Percentiles rank a stretch among this genome's conserved stretches.
These are phyloP conservation scores for Drosophila pallidifrons DNA, from an alignment of 1,140 invertebrate species.

Conservation along the genomic window DNA sequence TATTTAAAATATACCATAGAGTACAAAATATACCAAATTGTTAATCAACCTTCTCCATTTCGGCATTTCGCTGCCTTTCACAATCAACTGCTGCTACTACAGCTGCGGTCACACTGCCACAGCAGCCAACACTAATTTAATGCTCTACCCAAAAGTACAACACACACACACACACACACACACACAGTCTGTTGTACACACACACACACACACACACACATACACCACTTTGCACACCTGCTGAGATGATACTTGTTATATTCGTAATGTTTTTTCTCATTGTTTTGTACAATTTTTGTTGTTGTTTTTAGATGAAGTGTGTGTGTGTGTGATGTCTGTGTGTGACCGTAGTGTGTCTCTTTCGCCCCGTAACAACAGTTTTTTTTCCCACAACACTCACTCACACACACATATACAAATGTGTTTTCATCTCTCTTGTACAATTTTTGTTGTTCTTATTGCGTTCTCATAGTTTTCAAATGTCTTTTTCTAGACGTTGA, in stretches of 20 bases:
- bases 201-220: slow-evolving; percentile 10
- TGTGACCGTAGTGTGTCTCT: slow-evolving; percentile 25
- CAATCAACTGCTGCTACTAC: too few relatives aligned
- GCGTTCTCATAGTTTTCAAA: slow-evolving; percentile 19
- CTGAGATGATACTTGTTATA: slow-evolving; percentile 32
- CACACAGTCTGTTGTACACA: not conserved
- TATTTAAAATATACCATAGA: too few relatives aligned
- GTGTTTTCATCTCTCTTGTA: slow-evolving; percentile 11
- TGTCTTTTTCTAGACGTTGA: slow-evolving; percentile 19
- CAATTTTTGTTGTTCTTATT: slow-evolving; percentile 13
- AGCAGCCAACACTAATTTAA: not conserved
- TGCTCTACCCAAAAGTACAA: not conserved
- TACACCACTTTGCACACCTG: slow-evolving; percentile 14
- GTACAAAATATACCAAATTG: too few relatives aligned
- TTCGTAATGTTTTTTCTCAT: slow-evolving; percentile 34
- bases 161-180: slow-evolving; percentile 3
- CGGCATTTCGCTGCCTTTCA: too few relatives aligned
- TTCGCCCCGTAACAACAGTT: slow-evolving; percentile 35
- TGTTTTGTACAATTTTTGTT: too few relatives aligned
- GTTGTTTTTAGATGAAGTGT: slow-evolving; percentile 27
- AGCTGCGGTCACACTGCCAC: not conserved
- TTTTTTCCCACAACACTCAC: not conserved
- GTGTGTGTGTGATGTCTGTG: slow-evolving; percentile 12
- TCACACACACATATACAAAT: slow-evolving; percentile 17
- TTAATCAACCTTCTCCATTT: too few relatives aligned